phyloP scores from a whole-genome alignment of 1,140 invertebrate species.

The Aphaenogaster ashmeadi region DNA sequence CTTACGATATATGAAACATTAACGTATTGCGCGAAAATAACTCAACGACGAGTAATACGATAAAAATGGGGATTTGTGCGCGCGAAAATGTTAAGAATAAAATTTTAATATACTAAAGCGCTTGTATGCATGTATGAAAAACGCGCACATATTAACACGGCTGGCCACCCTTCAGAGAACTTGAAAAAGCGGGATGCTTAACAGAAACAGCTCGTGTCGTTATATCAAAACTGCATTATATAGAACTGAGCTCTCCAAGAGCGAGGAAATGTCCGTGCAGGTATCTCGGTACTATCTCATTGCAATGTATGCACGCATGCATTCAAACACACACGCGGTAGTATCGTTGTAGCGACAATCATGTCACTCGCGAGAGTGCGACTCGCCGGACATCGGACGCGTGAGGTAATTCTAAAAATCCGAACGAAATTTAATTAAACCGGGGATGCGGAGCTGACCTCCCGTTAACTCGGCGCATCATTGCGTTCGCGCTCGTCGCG shows the following conservation, averaged over 20 bases:
- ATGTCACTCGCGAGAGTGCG: slow-evolving; percentile 63
- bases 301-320: background rate
- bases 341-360: slow-evolving; percentile 64
- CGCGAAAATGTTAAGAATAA: background rate
- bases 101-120: background rate
- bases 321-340: background rate
- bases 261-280: background rate
- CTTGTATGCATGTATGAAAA: background rate
- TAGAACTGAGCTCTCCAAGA: background rate
- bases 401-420: slow-evolving; percentile 72
- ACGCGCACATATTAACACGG: background rate
- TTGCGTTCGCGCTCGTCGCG: slow-evolving; percentile 34
- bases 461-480: slow-evolving; percentile 64
- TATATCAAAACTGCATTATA: background rate
- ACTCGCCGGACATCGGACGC: slow-evolving; percentile 24
- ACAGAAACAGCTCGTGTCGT: background rate
- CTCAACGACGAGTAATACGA: background rate
- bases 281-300: slow-evolving; percentile 28
- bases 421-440: slow-evolving; percentile 76
- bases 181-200: background rate
- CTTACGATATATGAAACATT: background rate
- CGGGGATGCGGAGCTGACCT: slow-evolving; percentile 57
- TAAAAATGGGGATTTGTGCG: background rate
- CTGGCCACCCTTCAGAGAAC: background rate
- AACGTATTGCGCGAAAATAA: background rate